A percentile compares a stretch with the other conserved stretches of the same genome.
Evolutionary conservation across 2,797 vertebrate species (phyloP).

Genomic region (Malurus leucopterus): DNA sequence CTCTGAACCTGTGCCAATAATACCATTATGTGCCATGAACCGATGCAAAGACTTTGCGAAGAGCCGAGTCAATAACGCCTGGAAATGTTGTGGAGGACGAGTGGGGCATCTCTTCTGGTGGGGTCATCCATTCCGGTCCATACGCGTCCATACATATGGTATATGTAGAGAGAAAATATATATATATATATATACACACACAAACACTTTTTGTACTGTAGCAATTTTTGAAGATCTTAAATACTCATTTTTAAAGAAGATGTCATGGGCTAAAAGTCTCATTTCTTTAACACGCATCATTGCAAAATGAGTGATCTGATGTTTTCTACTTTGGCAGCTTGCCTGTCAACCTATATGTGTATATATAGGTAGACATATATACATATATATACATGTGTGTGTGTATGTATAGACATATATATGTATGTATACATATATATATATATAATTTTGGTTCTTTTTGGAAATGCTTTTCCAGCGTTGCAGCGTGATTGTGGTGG

Average conservation of each 20-base stretch:
- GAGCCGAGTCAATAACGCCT: constrained; percentile 27
- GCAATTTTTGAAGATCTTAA: constrained; percentile 77
- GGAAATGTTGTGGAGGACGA: constrained; percentile 31
- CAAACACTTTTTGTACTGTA: constrained; percentile 75
- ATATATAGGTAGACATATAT: constrained; percentile 24
- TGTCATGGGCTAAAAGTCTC: constrained; percentile 59
- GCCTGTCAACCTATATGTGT: constrained; percentile 32
- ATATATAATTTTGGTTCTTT: constrained; percentile 21
- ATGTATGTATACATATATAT: constrained; percentile 18
- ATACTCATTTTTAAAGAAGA: constrained; percentile 73
- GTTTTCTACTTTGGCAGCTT: constrained; percentile 71
- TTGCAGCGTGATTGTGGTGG: not conserved
- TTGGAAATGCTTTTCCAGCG: constrained; percentile 21
- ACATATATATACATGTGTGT: constrained; percentile 50
- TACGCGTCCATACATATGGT: constrained; percentile 51
- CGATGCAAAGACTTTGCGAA: constrained; percentile 69
- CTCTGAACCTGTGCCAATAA: constrained; percentile 98
- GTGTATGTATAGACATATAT: constrained; percentile 11
- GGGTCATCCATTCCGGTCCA: constrained; percentile 69
- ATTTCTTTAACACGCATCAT: constrained; percentile 66
- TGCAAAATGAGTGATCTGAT: constrained; percentile 41
- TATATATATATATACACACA: constrained; percentile 62
- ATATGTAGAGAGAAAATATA: constrained; percentile 60
- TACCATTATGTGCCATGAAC: constrained; percentile 98
- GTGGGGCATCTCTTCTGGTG: constrained; percentile 61